Percentiles rank a stretch among this genome's conserved stretches.
These are phyloP conservation scores for Triplophysa dalaica DNA, from an alignment of 2,113 vertebrate genomes.

Conservation along the genomic window DNA sequence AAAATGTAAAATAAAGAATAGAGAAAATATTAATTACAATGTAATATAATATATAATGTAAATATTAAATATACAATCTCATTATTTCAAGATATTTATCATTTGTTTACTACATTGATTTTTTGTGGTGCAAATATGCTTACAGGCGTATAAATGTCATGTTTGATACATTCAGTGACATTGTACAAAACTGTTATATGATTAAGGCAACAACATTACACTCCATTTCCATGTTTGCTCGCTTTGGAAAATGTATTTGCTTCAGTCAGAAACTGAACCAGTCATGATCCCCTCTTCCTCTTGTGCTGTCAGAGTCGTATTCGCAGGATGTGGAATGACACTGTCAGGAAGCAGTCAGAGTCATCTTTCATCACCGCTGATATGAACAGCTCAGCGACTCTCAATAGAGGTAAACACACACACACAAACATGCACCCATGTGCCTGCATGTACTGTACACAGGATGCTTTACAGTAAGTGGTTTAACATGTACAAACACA, in stretches of 20 bases:
- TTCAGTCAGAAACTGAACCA: slow-evolving; percentile 44
- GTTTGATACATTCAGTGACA: not conserved
- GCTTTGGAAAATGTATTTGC: slow-evolving; percentile 24
- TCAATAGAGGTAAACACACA: slow-evolving; percentile 94
- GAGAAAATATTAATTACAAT: no score
- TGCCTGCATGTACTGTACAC: not conserved
- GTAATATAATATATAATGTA: no score
- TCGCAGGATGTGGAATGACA: slow-evolving; percentile 99
- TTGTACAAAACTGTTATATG: not conserved
- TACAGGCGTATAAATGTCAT: not conserved
- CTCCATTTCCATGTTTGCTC: slow-evolving; percentile 30
- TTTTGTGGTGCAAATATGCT: not conserved
- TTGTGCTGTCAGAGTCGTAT: slow-evolving; percentile 87
- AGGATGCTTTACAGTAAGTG: not conserved
- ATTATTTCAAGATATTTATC: no score
- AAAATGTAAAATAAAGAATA: no score
- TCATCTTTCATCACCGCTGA: slow-evolving; percentile 99
- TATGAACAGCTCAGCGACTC: slow-evolving; percentile 97
- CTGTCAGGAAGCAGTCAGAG: slow-evolving; percentile 97
- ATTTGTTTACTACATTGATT: no score
- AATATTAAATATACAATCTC: no score
- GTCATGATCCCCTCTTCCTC: slow-evolving; percentile 12
- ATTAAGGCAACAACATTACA: not conserved
- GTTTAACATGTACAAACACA: not conserved
- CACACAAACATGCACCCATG: not conserved